Evolutionary conservation across 2,888 invertebrate genomes (phyloP), one percentile per base, ranked within the genome.

Genomic region (Cheilosia variabilis): DNA sequence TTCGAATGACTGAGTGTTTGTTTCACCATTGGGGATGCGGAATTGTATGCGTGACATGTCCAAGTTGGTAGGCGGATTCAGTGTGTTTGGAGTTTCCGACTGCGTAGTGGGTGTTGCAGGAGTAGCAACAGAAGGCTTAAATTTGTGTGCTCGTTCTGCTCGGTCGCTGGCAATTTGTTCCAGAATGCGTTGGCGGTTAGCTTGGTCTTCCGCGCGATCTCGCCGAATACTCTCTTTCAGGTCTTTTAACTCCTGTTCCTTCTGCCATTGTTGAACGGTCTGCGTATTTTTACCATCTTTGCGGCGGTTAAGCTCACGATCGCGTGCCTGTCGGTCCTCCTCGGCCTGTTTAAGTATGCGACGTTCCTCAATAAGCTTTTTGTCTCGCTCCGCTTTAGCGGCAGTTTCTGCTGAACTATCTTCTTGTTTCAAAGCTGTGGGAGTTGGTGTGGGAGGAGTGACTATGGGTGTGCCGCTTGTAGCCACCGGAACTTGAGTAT

Each of bases 141-240:
- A 93, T 87, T 90, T 93, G 22, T 94, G 92, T 41, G 94, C 93
- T 13, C 96, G 91, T 90, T 96, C 96, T 0, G 95, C 95, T 89
- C 96, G 95, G 92, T 98, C 98, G 90, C 96, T 96, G 0, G 96
- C 97, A 82, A 98, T 98, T 91, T 98, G 97, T 71, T 96, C 95
- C 79, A 95, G 92, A 19, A 98, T 95, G 66, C 96, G 94, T 87
- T 98, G 96, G 10, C 96, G 93, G 0, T 96, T 96, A 10, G 94
- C 93, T 87, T 95, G 94, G 88, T 96, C 96, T 87, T 96, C 96
- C 87, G 95, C 93, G 89, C 95, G 96, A 88, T 97, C 97, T 75
- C 95, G 95, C 88, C 95, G 94, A 55, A 96, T 89, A 52, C 88
- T 90, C 52, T 90, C 90, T 87, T 89, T 93, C 94, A 88, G 95